Evolutionary conservation across 2,888 invertebrate genomes (phyloP).

Genomic region (Coelopa pilipes): DNA sequence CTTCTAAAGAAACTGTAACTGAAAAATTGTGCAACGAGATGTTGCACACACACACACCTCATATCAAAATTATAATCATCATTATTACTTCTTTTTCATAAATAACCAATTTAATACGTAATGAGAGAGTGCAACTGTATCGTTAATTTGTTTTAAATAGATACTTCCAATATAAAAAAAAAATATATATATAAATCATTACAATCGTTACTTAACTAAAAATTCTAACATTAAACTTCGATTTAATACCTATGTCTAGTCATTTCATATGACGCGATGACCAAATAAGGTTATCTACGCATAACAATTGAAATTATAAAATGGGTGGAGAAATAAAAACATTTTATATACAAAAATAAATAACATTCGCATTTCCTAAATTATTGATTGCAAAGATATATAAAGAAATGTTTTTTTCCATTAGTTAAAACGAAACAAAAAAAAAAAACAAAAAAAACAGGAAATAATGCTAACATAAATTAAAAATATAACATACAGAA

Average conservation of each 20-base stretch:
- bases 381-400: slow-evolving; percentile 38
- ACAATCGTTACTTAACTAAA: background rate
- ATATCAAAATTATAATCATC: too few relatives aligned
- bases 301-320: slow-evolving; percentile 58
- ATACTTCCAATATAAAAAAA: slow-evolving; percentile 36
- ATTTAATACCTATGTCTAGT: background rate
- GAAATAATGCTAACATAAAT: slow-evolving; percentile 31
- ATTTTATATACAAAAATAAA: slow-evolving; percentile 43
- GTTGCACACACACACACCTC: too few relatives aligned
- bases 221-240: slow-evolving; percentile 8
- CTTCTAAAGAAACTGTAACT: background rate
- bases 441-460: slow-evolving; percentile 46
- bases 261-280: background rate
- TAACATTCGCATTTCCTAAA: slow-evolving; percentile 46
- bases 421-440: slow-evolving; percentile 45
- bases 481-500: slow-evolving; percentile 27
- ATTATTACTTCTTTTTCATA: too few relatives aligned
- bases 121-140: too few relatives aligned
- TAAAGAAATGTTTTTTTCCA: slow-evolving; percentile 35
- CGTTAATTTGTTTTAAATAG: background rate
- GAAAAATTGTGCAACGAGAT: background rate
- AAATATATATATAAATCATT: slow-evolving; percentile 16
- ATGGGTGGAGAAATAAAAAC: slow-evolving; percentile 59
- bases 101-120: too few relatives aligned
- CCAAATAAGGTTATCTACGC: slow-evolving; percentile 30